These are phyloP conservation scores for Sturnus vulgaris DNA, from an alignment of 2,113 vertebrate genomes.

Conservation along the genomic window DNA sequence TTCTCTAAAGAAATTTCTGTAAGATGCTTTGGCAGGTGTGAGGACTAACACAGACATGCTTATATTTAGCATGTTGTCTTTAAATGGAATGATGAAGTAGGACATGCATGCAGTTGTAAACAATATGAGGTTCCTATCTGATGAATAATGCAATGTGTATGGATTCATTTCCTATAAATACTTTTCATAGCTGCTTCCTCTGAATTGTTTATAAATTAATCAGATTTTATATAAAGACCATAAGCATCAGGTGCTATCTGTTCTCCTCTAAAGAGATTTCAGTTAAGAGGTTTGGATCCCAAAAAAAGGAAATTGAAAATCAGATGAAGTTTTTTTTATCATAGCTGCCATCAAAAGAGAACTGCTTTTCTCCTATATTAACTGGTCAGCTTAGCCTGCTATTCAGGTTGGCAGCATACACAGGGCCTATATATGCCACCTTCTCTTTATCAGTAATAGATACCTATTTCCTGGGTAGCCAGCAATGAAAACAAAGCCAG, in stretches of 20 bases:
- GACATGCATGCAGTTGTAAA: background rate
- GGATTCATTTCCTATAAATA: background rate
- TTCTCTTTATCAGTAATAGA: background rate
- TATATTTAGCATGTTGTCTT: background rate
- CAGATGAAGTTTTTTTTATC: background rate
- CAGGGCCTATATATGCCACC: background rate
- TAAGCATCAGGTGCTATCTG: background rate
- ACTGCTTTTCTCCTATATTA: background rate
- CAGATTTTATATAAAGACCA: background rate
- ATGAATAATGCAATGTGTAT: background rate
- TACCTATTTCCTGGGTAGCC: background rate
- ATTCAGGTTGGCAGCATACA: background rate
- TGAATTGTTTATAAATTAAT: background rate
- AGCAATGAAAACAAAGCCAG: background rate
- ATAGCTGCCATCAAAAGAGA: background rate
- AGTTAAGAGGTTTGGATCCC: background rate
- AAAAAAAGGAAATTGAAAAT: background rate
- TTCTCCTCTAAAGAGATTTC: background rate
- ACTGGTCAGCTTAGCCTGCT: background rate
- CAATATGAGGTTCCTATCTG: background rate
- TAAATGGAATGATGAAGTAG: background rate
- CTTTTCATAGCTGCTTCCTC: background rate
- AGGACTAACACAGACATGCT: background rate
- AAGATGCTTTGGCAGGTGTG: background rate
- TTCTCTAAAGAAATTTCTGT: background rate